Base-by-base conservation (phyloP, 2,113 vertebrate species). In the Pagrus major region DNA sequence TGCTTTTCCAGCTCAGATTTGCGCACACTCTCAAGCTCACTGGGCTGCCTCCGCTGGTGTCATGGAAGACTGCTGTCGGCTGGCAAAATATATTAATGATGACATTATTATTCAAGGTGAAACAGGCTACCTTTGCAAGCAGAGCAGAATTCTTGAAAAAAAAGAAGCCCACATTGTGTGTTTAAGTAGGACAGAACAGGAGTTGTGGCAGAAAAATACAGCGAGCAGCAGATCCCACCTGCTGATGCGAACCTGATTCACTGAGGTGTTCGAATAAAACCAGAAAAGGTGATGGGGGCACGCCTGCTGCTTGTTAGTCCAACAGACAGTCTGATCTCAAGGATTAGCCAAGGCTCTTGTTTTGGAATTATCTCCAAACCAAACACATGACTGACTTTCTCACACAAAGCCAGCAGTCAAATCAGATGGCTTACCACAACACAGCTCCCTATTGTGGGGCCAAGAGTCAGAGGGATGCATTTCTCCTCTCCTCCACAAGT, bases 301-400 rank as follows among this genome's bases (percentile, higher is more conserved):
- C 56, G 68, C 55, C 70, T 75, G 74, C 52, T 80, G 83, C 77
- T 82, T 39, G 55, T 77, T 80, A 80, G 73, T 64, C 67, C 82
- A 86, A 77, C 68, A 76, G 69, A 78, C 80, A 81, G 70, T 49
- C 65, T 86, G 89, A 88, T 87, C 79, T 80, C 54, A 82, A 80
- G 82, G 89, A 91, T 93, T 94, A 92, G 89, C 59, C 78, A 70
- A 71, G 71, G 73, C 86, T 88, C 84, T 84, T 88, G 80, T 85
- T 88, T 92, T 91, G 73, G 90, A 91, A 91, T 94, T 88, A 94
- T 84, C 84, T 90, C 74, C 80, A 86, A 93, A 86, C 80, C 74
- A 86, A 93, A 90, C 91, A 92, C 93, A 93, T 91, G 89, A 93
- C 93, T 90, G 83, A 82, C 69, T 89, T 90, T 61, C 86, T 87